Conservation (phyloP, 2,797 vertebrate species). For the Decapterus maruadsi region DNA sequence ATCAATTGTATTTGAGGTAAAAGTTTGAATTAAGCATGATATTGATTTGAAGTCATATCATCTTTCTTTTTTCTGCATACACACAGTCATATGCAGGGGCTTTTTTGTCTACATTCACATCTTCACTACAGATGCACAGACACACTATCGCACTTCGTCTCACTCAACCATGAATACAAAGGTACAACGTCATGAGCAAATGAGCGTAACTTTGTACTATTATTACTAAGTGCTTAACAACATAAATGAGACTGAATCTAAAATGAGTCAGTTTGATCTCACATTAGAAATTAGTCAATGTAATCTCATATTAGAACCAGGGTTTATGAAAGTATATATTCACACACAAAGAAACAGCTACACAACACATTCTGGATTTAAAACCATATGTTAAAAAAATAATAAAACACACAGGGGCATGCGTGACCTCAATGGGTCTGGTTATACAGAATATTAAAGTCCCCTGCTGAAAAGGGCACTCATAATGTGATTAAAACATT, state of each 20-base stretch:
- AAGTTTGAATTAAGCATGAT: no score
- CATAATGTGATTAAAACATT: conserved; percentile 79
- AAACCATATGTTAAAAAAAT: conserved; percentile 9
- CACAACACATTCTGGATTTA: neutral
- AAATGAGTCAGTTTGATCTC: neutral
- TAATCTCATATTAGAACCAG: conserved; percentile 2
- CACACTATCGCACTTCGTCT: neutral
- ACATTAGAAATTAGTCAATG: neutral
- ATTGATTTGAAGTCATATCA: no score
- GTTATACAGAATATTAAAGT: conserved; percentile 68
- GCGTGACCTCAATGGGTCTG: conserved; percentile 35
- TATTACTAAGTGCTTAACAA: neutral
- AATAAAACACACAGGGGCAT: conserved; percentile 24
- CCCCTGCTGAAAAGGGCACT: conserved; percentile 66
- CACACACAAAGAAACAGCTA: neutral
- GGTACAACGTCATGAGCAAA: neutral
- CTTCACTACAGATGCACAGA: conserved; percentile 1
- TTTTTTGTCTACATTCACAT: conserved; percentile 8
- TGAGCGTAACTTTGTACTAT: neutral
- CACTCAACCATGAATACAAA: neutral
- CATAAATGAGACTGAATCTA: conserved; percentile 8
- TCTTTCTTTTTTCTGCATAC: no score
- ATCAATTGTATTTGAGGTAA: no score
- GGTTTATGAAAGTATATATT: neutral
- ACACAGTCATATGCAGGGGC: conserved; percentile 46